These are phyloP conservation scores for Amazona vittata DNA, from an alignment of 2,113 vertebrate species.

Conservation along the genomic window DNA sequence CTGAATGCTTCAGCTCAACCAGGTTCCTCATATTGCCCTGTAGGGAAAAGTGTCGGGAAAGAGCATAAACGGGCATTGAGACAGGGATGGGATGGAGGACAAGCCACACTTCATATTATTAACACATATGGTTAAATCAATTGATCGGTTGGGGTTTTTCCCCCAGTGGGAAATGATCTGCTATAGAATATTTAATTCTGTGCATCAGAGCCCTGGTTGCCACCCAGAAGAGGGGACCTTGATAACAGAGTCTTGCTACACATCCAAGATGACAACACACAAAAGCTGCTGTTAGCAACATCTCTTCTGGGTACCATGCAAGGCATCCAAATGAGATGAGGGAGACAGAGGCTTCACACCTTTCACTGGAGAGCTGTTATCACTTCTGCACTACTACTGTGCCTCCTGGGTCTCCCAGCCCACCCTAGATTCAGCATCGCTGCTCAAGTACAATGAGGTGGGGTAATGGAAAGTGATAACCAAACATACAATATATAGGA, in stretches of 20 bases:
- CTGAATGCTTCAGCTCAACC: not conserved
- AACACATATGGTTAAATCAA: not conserved
- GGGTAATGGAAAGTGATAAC: not conserved
- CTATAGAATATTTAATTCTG: not conserved
- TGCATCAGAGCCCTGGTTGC: not conserved
- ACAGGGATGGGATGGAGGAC: not conserved
- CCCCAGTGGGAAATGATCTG: not conserved
- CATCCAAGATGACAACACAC: not conserved
- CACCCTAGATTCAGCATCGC: rapidly evolving
- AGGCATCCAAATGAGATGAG: not conserved
- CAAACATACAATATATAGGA: not conserved
- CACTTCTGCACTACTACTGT: not conserved
- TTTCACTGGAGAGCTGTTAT: not conserved
- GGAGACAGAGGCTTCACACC: not conserved
- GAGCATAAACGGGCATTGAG: not conserved
- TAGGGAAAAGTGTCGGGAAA: not conserved
- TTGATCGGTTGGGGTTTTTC: not conserved
- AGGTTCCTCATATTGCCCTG: rapidly evolving
- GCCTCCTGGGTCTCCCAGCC: not conserved
- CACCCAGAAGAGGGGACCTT: conserved; percentile 9
- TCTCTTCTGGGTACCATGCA: not conserved
- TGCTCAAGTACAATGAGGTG: not conserved
- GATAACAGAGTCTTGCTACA: not conserved
- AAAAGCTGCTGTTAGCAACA: not conserved
- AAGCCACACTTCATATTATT: not conserved